Percentiles rank a stretch among this genome's conserved stretches.
Evolutionary conservation across 2,797 vertebrate genomes (phyloP).

Genomic region (Pyrocephalus nanus): DNA sequence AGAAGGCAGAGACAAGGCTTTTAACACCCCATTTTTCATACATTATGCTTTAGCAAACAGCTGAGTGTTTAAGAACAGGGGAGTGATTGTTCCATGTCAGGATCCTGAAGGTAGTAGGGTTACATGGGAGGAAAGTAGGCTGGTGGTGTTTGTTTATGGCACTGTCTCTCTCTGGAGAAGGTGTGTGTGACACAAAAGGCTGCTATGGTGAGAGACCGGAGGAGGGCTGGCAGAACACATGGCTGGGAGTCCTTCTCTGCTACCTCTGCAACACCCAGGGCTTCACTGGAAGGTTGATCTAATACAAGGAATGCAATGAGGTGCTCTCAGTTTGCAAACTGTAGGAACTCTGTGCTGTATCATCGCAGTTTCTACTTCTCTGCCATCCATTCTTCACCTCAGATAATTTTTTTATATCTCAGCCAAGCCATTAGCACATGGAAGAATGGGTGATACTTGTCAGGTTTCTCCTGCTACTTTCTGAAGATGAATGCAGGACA

Average conservation of each 20-base stretch:
- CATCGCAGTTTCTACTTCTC: background rate
- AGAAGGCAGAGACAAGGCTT: slow-evolving; percentile 42
- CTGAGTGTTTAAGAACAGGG: background rate
- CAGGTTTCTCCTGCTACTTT: background rate
- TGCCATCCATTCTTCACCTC: background rate
- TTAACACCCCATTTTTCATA: slow-evolving; percentile 8
- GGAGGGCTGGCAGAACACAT: background rate
- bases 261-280: background rate
- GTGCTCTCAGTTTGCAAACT: background rate
- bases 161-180: background rate
- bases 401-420: background rate
- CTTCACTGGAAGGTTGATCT: background rate
- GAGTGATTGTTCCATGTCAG: slow-evolving; percentile 12
- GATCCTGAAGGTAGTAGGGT: background rate
- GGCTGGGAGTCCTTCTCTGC: background rate
- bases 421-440: background rate
- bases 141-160: background rate
- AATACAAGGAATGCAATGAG: background rate
- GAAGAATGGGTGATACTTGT: background rate
- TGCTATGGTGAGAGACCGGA: background rate
- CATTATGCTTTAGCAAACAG: background rate
- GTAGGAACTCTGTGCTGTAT: background rate
- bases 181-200: background rate
- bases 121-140: background rate
- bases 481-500: background rate